phyloP scores from a whole-genome alignment of 2,797 vertebrate genomes.

The Fistularia tabacaria region DNA sequence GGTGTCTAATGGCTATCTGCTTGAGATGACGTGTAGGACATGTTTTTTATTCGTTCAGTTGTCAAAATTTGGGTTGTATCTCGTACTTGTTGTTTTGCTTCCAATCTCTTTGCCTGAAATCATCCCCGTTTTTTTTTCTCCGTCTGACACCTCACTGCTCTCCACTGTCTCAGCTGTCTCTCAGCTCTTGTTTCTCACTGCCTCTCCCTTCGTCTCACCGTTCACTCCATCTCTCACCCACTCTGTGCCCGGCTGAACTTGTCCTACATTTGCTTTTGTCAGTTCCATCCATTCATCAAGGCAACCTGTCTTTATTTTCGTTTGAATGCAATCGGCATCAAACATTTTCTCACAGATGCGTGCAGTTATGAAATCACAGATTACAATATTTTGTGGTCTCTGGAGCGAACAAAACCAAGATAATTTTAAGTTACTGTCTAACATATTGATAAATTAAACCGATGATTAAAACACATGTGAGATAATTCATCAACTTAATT shows the following conservation, averaged over 20 bases:
- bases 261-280: background rate
- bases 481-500: no score
- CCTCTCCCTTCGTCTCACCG: background rate
- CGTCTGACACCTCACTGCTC: background rate
- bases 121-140: background rate
- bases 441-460: no score
- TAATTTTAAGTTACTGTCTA: no score
- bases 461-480: no score
- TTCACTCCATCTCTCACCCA: background rate
- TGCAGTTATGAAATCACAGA: conserved; percentile 7
- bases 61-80: no score
- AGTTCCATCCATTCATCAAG: background rate
- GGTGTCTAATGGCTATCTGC: no score
- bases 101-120: background rate
- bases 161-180: background rate
- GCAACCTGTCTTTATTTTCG: background rate
- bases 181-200: background rate
- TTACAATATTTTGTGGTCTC: background rate
- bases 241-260: no score
- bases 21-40: no score
- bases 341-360: background rate
- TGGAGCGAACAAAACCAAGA: no score
- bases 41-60: no score
- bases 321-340: no score
- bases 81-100: background rate